These are phyloP conservation scores for Lanius collurio DNA, from an alignment of 2,113 vertebrate species.

Conservation along the genomic window DNA sequence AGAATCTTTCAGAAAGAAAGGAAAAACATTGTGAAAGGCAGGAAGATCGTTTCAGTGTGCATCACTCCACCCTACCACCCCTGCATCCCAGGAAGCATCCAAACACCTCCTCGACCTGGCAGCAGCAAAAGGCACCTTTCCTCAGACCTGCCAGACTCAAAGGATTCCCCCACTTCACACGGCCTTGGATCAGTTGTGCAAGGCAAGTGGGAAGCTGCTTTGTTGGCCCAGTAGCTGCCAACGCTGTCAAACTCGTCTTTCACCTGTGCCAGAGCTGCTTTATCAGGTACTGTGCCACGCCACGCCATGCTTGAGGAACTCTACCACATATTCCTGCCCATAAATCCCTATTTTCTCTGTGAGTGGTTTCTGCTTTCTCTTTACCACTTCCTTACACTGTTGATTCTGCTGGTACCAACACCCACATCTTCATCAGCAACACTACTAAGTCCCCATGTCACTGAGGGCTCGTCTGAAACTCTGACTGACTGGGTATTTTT, in stretches of 20 bases:
- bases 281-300: accelerated
- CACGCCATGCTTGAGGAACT: not conserved
- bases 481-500: not conserved
- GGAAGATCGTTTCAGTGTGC: not conserved
- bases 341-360: not conserved
- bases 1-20: not conserved
- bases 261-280: not conserved
- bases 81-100: accelerated
- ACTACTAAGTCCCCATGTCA: not conserved
- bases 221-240: not conserved
- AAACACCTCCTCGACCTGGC: not conserved
- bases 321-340: not conserved
- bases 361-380: not conserved
- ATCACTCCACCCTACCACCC: not conserved
- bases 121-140: not conserved
- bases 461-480: not conserved
- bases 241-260: not conserved
- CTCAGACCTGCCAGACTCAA: not conserved
- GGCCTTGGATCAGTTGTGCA: not conserved
- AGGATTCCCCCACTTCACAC: not conserved
- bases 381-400: not conserved
- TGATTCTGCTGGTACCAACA: not conserved
- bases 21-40: not conserved
- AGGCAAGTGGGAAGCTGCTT: not conserved
- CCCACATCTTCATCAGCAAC: not conserved